phyloP scores from a whole-genome alignment of 2,113 vertebrate genomes.

The Labeo rohita region DNA sequence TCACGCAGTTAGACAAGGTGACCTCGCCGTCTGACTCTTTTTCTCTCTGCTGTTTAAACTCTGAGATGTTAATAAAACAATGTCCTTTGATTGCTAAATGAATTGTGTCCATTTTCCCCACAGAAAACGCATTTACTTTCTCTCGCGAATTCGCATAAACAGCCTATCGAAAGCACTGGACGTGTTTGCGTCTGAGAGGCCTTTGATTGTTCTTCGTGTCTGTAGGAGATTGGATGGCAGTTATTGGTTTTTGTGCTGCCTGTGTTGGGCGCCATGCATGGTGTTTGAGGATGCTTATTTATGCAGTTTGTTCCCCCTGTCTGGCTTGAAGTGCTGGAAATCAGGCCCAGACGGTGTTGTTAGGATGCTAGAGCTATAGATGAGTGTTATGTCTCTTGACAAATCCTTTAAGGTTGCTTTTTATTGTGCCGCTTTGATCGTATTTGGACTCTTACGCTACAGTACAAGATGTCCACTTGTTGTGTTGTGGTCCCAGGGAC shows the following conservation, averaged over 20 bases:
- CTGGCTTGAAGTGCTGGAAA: slow-evolving; percentile 42
- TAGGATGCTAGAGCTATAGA: slow-evolving; percentile 7
- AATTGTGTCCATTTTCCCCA: background rate
- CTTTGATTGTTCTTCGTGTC: background rate
- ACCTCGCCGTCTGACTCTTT: background rate
- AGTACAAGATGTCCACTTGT: slow-evolving; percentile 26
- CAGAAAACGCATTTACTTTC: background rate
- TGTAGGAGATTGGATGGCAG: background rate
- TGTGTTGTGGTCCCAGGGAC: background rate
- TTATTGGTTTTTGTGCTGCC: slow-evolving; percentile 23
- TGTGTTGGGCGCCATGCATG: slow-evolving; percentile 1
- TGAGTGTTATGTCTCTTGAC: background rate
- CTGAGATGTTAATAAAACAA: background rate
- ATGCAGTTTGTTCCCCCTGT: slow-evolving; percentile 43
- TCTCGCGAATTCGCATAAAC: background rate
- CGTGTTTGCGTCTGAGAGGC: background rate
- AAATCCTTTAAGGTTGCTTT: slow-evolving; percentile 10
- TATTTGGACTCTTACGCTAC: slow-evolving; percentile 13
- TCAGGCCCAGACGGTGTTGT: slow-evolving; percentile 34
- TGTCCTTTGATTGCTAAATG: background rate
- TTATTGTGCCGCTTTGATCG: slow-evolving; percentile 16
- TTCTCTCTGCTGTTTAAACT: background rate
- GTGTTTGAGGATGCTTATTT: slow-evolving; percentile 45
- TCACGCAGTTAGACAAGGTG: background rate
- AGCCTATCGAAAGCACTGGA: background rate